Base-by-base conservation (phyloP, 2,888 invertebrate genomes). In the Stenoptilia bipunctidactyla region DNA sequence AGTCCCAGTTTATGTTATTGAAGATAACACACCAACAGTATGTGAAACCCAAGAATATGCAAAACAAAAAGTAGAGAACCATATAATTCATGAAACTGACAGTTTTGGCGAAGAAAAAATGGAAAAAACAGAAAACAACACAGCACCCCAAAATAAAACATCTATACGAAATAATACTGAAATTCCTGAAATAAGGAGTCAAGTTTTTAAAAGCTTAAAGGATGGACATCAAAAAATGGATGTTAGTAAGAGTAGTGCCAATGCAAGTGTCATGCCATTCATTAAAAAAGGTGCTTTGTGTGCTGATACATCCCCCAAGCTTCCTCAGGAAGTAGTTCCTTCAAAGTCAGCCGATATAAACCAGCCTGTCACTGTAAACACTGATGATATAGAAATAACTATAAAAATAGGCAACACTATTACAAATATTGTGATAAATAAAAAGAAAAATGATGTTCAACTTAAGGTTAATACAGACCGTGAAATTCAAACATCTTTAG, bases 381-480 rank as follows among this genome's bases (percentile, higher is more conserved):
- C 49, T 38, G 47, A 77, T 48, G 71, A 82, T 43, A 72, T 82
- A 47, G 64, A 73, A 50, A 79, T 83, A 38, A 66, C 69, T 13
- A 75, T 83, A 25, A 79, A 67, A 66, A 61, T 73, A 36, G 76
- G 79, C 9, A 68, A 58, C 46, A 72, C 66, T 15, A 40, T 72
- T 30, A 64, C 80, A 38, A 80, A 76, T 48, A 72, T 82, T 46
- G 50, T 61, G 15, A 76, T 82, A 27, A 67, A 69, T 45, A 71
- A 71, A 45, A 74, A 75, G 43, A 58, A 67, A 34, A 69, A 64
- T 55, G 65, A 76, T 61, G 51, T 70, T 2, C 56, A 71, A 43
- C 48, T 75, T n/a, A 76, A 70, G 56, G 53, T 74, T 15, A 68
- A 67, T 41, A 58, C 61, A 40, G 75, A 82, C 42, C 59, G 58